Evolutionary conservation across 2,797 vertebrate genomes (phyloP), one percentile per base, ranked within the genome.

Genomic region (Podarcis lilfordi): DNA sequence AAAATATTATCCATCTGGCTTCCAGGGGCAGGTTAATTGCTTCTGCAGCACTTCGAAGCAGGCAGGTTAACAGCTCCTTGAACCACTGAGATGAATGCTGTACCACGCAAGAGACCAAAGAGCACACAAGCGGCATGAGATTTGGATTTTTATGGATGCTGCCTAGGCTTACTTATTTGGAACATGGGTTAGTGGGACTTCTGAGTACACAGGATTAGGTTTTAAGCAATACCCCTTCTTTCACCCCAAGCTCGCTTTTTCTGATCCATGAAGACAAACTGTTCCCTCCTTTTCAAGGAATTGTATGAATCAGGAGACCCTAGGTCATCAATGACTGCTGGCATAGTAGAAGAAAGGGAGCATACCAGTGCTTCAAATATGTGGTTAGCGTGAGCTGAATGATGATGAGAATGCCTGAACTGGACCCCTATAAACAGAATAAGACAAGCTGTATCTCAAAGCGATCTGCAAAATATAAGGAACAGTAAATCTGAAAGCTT

Each of bases 61-160:
- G 76, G 84, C 40, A 93, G 37, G 40, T 91, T 92, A 94, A 91
- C 78, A 91, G 59, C 68, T 89, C 55, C 86, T 92, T 91, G 4
- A 72, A 72, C 8, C 91, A 75, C n/a, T n/a, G 86, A 85, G n/a
- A 75, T 69, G 59, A 91, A 85, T 91, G 79, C 69, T 89, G 1
- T 15, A 88, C 15, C 50, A 89, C 13, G 2, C 43, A 55, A 5
- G 68, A 86, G 37, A 88, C 32, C 64, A 82, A 35, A 74, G 83
- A 0, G 0, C 17, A 92, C 17, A 92, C 1, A 91, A 92, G 32
- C 72, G 29, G 35, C 80, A 89, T 0, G 0, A 71, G 69, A 91
- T 93, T 71, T 91, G 87, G 78, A 88, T 88, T 84, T 88, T 88
- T 93, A n/a, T 35, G 5, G 13, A 29, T 80, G 11, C 37, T 75